Conservation (phyloP, 2,113 vertebrate species). For the Takifugu bimaculatus region DNA sequence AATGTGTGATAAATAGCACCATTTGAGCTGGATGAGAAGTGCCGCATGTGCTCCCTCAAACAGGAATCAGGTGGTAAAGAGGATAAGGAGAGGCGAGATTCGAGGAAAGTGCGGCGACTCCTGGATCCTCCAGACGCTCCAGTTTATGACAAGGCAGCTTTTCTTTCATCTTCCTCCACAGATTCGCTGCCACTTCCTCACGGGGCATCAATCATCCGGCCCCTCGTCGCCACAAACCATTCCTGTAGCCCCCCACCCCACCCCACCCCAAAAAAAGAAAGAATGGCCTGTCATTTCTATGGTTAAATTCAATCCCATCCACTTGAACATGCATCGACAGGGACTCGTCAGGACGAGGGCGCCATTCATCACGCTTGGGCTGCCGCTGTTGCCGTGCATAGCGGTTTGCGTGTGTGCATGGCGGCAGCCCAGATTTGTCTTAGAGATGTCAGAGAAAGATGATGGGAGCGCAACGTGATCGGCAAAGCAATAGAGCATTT, state of each 20-base stretch:
- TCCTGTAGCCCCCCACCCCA: constrained; percentile 62
- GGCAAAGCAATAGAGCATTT: constrained; percentile 80
- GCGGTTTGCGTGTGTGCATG: constrained; percentile 58
- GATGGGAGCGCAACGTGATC: constrained; percentile 77
- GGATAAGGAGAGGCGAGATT: constrained; percentile 59
- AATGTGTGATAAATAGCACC: constrained; percentile 62
- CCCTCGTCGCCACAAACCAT: constrained; percentile 65
- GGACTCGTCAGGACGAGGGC: constrained; percentile 69
- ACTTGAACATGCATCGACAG: constrained; percentile 80
- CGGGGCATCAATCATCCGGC: constrained; percentile 72
- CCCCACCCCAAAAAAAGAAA: constrained; percentile 46
- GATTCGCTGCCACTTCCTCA: constrained; percentile 54
- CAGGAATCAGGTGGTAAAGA: constrained; percentile 66
- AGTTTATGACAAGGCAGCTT: constrained; percentile 58
- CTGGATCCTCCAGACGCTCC: constrained; percentile 49
- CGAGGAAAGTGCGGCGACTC: constrained; percentile 48
- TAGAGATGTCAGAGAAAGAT: constrained; percentile 74
- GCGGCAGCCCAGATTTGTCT: constrained; percentile 74
- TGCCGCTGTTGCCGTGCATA: constrained; percentile 61
- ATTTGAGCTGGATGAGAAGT: constrained; percentile 53
- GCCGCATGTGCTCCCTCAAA: constrained; percentile 57
- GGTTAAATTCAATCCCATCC: constrained; percentile 80
- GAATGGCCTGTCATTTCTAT: constrained; percentile 79
- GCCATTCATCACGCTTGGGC: constrained; percentile 74
- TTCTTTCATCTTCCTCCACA: constrained; percentile 49